Evolutionary conservation across 2,113 vertebrate species (phyloP), one percentile per base, ranked within the genome.

Genomic region (Plestiodon gilberti): DNA sequence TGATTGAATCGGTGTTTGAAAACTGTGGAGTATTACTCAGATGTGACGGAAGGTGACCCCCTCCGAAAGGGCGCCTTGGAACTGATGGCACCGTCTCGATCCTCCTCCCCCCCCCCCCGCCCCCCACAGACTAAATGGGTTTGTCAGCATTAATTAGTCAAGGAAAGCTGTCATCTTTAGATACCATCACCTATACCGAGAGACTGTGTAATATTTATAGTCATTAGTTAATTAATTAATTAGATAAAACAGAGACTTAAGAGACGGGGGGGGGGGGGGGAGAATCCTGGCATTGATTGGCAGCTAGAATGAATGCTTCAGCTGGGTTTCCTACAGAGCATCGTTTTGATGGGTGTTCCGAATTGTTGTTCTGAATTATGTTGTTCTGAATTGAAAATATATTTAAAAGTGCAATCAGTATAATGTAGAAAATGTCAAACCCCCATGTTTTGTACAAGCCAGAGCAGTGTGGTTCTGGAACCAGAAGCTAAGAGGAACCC

Each of bases 221-320:
- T 61, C 61, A 80, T 86, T 80, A 86, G 77, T 86, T 86, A 86
- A 86, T 86, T 71, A 86, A 86, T 80, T 86, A 86, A 86, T 86
- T 80, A 73, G 78, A 55, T 8, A 23, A 70, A 80, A 28, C 77
- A 62, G 67, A 80, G 77, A 18, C 55, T 18, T 77, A 79, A 73
- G 48, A 35, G 77, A 55, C 55, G 61, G 73, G 13, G 52, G 17
- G 61, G n/a, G 11, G 18, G 59, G 33, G 35, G 25, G 2, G 3
- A 62, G 23, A 17, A 71, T 23, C 65, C 13, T 33, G 33, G 3
- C 22, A 40, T 15, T 70, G 84, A 79, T 33, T 61, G 76, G 43
- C 84, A 79, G 43, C 6, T 1, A 17, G n/a, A n/a, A 71, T 22
- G 55, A 43, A 43, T 3, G 28, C 35, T 55, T 28, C 4, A 1